Percentiles rank a stretch among this genome's conserved stretches.
Evolutionary conservation across 2,113 vertebrate genomes (phyloP).

Genomic region (Stigmatopora nigra): DNA sequence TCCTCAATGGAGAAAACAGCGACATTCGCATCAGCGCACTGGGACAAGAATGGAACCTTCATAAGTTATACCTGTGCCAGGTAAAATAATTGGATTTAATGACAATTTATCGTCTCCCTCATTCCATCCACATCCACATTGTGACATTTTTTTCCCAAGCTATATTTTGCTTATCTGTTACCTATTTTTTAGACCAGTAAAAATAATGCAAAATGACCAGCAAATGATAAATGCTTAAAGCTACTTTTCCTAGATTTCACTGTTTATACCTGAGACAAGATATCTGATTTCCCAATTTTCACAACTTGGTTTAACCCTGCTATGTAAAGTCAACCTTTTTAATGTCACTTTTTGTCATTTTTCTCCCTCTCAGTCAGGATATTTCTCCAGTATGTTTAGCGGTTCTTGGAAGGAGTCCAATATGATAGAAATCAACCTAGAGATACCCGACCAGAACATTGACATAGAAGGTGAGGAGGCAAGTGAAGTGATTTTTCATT

Average conservation of each 20-base stretch:
- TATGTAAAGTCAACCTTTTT: too few species aligned
- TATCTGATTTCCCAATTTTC: too few species aligned
- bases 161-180: too few species aligned
- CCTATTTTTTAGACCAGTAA: too few species aligned
- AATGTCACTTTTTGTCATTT: not conserved
- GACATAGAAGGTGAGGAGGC: constrained; percentile 83
- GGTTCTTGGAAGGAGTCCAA: constrained; percentile 97
- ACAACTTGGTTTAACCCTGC: too few species aligned
- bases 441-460: constrained; percentile 97
- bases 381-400: constrained; percentile 99
- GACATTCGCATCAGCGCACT: constrained; percentile 92
- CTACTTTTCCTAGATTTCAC: too few species aligned
- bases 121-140: not conserved
- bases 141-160: too few species aligned
- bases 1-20: constrained; percentile 94
- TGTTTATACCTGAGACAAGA: too few species aligned
- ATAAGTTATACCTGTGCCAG: constrained; percentile 96
- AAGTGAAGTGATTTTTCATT: not conserved
- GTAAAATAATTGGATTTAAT: constrained; percentile 57
- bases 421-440: constrained; percentile 88
- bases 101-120: not conserved
- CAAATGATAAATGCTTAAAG: too few species aligned
- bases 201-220: too few species aligned
- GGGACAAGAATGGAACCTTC: constrained; percentile 93
- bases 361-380: constrained; percentile 78